These are phyloP conservation scores for Myathropa florea DNA, from an alignment of 2,888 invertebrate species.

Conservation along the genomic window DNA sequence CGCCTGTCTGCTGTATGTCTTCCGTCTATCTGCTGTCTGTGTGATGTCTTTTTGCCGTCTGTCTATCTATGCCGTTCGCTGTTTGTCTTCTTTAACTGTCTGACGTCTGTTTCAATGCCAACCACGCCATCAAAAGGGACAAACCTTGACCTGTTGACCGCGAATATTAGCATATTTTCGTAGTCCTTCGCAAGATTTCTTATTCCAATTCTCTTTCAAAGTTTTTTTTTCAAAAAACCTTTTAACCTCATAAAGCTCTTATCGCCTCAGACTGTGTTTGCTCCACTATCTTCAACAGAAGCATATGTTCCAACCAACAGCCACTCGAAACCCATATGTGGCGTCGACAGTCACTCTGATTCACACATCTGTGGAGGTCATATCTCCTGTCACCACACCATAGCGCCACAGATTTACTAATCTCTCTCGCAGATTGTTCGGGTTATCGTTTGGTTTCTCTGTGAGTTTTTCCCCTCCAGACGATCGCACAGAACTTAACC, in stretches of 20 bases:
- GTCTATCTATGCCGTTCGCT: too few species aligned
- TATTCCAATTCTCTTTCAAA: not conserved
- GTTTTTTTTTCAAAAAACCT: not conserved
- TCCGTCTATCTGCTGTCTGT: too few species aligned
- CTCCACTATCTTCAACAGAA: not conserved
- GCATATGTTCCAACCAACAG: not conserved
- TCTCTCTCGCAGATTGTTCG: not conserved
- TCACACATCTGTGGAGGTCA: not conserved
- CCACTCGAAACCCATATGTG: not conserved
- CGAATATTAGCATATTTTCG: too few species aligned
- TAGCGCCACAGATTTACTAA: not conserved
- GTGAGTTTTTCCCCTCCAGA: not conserved
- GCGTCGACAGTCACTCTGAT: not conserved
- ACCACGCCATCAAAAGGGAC: too few species aligned
- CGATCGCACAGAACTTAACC: not conserved
- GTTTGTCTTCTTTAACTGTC: too few species aligned
- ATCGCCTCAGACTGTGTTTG: not conserved
- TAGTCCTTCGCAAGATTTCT: not conserved
- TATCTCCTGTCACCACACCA: not conserved
- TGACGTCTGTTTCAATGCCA: too few species aligned
- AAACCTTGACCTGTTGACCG: too few species aligned
- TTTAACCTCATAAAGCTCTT: not conserved
- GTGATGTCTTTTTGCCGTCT: too few species aligned
- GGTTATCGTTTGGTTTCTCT: not conserved
- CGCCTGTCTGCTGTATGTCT: too few species aligned